These are phyloP conservation scores for Congeria kusceri DNA, from an alignment of 2,888 invertebrate species.

Conservation along the genomic window DNA sequence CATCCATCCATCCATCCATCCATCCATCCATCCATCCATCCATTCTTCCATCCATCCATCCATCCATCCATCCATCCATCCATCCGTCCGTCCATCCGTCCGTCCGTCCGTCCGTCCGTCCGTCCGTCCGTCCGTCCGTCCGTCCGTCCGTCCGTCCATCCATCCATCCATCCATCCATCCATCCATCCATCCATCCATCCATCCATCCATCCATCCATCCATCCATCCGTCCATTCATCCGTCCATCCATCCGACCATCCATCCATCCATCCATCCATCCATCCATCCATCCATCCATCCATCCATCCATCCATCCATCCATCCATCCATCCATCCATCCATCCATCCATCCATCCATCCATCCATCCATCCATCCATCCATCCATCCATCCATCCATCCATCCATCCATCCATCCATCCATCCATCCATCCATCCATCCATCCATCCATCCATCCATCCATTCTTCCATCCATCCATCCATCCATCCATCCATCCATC, in stretches of 20 bases:
- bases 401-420: conserved; percentile 3
- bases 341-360: conserved; percentile 3
- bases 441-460: not conserved
- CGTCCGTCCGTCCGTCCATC: too few relatives aligned
- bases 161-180: not conserved
- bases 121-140: too few relatives aligned
- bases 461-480: too few relatives aligned
- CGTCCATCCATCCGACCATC: not conserved
- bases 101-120: too few relatives aligned
- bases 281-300: conserved; percentile 3
- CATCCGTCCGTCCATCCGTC: too few relatives aligned
- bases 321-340: conserved; percentile 3
- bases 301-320: conserved; percentile 3
- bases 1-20: too few relatives aligned
- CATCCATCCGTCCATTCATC: too few relatives aligned
- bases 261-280: conserved; percentile 3
- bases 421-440: conserved; percentile 3
- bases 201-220: not conserved
- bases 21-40: too few relatives aligned
- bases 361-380: conserved; percentile 3
- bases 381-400: conserved; percentile 3
- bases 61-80: too few relatives aligned
- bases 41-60: too few relatives aligned
- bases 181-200: conserved; percentile 2
- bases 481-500: too few relatives aligned